Evolutionary conservation across 2,888 invertebrate genomes (phyloP), one percentile per base, ranked within the genome.

Genomic region (Ganaspis brasiliensis): DNA sequence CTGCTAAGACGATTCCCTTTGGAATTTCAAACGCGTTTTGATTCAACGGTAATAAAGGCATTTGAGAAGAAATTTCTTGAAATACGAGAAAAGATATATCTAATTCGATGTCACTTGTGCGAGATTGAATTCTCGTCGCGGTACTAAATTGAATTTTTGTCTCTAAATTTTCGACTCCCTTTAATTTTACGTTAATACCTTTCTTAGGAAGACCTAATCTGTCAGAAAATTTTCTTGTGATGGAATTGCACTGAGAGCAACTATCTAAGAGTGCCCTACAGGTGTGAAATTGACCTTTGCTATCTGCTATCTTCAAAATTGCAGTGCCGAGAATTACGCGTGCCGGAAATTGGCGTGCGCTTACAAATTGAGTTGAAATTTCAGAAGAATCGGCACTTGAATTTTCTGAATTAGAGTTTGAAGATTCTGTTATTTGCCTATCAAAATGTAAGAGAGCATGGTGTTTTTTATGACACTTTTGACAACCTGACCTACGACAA

Each of bases 181-280:
- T 52, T 37, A 19, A 63, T 37, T 35, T 19, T 8, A 16, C 14
- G 8, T 45, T 9, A 16, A 56, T 2, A 5, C 45, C 10, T 10
- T 9, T 45, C 2, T 14, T 10, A 10, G 10, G 45, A 9, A 45
- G 10, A 2, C 14, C 45, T 45, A 45, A 45, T 26, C 26, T 2
- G 2, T 26, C 6, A 4, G 31, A 2, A 31, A 31, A 31, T 31
- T 31, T 4, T 31, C 6, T 6, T 2, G 73, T 73, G 2, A 73
- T 24, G 2, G 37, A 57, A 37, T 57, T 31, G 16, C 24, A 59
- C 21, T 73, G 59, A 0, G 73, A 73, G 21, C 73, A 55, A 16
- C 16, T 37, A 12, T 57, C 59, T 1, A 73, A 9, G 2, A 73
- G 16, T 4, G 73, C 73, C 3, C 57, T n/a, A 24, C 57, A 73